phyloP scores from a whole-genome alignment of 2,113 vertebrate species.

The Onychorhynchus coronatus region DNA sequence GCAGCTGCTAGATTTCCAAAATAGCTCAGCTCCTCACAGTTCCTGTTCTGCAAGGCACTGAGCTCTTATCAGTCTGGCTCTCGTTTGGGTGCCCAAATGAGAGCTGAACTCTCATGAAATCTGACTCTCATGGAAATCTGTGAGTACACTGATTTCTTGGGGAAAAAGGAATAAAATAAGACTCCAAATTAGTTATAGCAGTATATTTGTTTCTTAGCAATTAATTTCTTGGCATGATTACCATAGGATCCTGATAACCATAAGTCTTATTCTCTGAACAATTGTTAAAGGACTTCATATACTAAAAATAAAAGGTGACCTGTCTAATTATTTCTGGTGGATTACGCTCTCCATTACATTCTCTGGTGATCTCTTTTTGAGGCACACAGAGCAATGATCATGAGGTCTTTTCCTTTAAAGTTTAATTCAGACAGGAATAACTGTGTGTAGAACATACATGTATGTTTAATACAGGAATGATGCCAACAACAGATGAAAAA shows the following conservation, averaged over 20 bases:
- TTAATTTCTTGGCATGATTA: background rate
- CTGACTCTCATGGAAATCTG: background rate
- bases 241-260: background rate
- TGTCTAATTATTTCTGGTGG: background rate
- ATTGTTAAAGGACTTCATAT: background rate
- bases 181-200: background rate
- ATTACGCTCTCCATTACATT: background rate
- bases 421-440: constrained; percentile 30
- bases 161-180: background rate
- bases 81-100: constrained; percentile 21
- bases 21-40: constrained; percentile 43
- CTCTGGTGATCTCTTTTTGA: background rate
- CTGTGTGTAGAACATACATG: background rate
- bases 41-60: constrained; percentile 6
- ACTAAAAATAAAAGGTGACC: background rate
- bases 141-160: background rate
- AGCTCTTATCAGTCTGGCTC: background rate
- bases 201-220: background rate
- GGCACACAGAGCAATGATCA: background rate
- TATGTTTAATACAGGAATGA: constrained; percentile 15
- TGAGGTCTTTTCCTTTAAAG: background rate
- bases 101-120: constrained; percentile 14
- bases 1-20: constrained; percentile 52
- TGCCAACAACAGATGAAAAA: constrained; percentile 44
- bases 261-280: background rate